Evolutionary conservation across 2,113 vertebrate genomes (phyloP), one percentile per base, ranked within the genome.

Genomic region (Myiozetetes cayanensis): DNA sequence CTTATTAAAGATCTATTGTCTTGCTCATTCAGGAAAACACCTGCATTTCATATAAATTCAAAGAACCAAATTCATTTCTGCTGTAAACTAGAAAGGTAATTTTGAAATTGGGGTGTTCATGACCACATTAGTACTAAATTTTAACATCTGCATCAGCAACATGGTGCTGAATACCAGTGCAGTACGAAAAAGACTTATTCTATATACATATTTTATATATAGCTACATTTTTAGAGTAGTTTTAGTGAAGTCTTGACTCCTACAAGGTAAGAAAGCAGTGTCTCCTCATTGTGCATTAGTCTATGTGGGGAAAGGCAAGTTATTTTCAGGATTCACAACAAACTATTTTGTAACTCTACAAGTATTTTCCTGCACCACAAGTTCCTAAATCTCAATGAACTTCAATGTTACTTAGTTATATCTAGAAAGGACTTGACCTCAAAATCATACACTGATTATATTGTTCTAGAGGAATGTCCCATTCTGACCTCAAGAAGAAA

Each of bases 391-490:
- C 73, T 74, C 67, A 23, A 58, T 62, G 44, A 90, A 76, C 14
- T 74, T 81, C 73, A 81, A 8, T 13, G 28, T 7, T 71, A 52
- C 20, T 75, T 33, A 58, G 35, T 63, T 86, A 12, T 33, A 86
- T 19, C 59, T 81, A 75, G 12, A 55, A 95, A 81, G 43, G 53
- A 65, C 14, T 41, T 56, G n/a, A 82, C 66, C 41, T 76, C 74
- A 91, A 65, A 72, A 65, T 61, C 58, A 47, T 31, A 65, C 22
- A 56, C 30, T 28, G 13, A 53, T 75, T 24, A 16, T 10, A 31
- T 23, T 7, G 11, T 41, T 55, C 35, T 43, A 0, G 0, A 56
- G 66, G 33, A 77, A 63, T 21, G 28, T 14, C 3, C 2, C 12
- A 1, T 65, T 67, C 73, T 79, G 74, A 79, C 31, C 58, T 76